A percentile compares a stretch with the other conserved stretches of the same genome.
Conservation (phyloP, 2,888 invertebrate species). For the Drepana falcataria region DNA sequence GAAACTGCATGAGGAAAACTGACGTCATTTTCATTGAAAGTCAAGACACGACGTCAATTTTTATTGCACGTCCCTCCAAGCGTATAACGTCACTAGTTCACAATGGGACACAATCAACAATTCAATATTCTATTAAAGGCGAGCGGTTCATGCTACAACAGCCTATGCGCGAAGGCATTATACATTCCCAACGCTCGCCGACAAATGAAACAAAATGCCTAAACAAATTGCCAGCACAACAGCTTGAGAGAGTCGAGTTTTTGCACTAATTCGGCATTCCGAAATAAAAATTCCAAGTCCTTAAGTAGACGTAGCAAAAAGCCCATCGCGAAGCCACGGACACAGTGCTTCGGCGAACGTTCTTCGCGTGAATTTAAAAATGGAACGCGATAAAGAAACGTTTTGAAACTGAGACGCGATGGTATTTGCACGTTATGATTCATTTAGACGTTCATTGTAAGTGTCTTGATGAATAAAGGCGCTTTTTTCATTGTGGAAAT, state of each 20-base stretch:
- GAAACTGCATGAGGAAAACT: not conserved
- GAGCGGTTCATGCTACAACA: slow-evolving; percentile 30
- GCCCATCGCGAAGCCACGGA: slow-evolving; percentile 30
- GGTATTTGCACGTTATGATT: slow-evolving; percentile 17
- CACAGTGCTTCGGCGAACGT: slow-evolving; percentile 44
- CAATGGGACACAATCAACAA: not conserved
- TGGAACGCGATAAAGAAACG: slow-evolving; percentile 40
- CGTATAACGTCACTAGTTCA: not conserved
- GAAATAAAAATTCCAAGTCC: slow-evolving; percentile 77
- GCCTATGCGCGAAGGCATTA: slow-evolving; percentile 50
- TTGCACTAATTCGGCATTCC: slow-evolving; percentile 79
- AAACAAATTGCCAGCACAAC: slow-evolving; percentile 68
- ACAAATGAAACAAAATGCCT: slow-evolving; percentile 73
- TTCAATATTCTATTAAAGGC: slow-evolving; percentile 13
- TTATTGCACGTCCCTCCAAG: not conserved
- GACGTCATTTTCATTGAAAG: not conserved
- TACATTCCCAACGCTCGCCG: slow-evolving; percentile 55
- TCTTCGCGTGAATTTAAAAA: slow-evolving; percentile 37
- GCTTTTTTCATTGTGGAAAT: slow-evolving; percentile 1
- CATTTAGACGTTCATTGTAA: slow-evolving; percentile 16
- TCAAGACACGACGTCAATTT: not conserved
- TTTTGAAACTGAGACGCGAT: slow-evolving; percentile 44
- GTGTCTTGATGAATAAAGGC: slow-evolving; percentile 2
- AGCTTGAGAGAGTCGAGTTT: slow-evolving; percentile 64
- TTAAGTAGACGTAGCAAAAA: slow-evolving; percentile 58